Conservation (phyloP, 2,797 vertebrate genomes). For the Halcyon chelicuti region DNA sequence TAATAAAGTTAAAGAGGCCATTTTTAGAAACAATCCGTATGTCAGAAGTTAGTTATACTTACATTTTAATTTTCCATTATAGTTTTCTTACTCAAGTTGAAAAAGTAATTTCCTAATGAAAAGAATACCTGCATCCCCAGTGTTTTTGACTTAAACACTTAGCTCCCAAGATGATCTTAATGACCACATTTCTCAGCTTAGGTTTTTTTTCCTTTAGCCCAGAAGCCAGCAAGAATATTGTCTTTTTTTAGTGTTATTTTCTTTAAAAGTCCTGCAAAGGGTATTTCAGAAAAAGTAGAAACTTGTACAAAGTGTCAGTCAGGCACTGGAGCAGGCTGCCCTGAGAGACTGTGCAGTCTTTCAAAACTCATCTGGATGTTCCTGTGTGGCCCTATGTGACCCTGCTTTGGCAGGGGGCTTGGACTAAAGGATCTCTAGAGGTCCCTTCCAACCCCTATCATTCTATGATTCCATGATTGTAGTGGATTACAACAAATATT, state of each 20-base stretch:
- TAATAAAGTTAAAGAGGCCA: not conserved
- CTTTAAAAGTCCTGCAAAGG: not conserved
- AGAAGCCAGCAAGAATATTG: not conserved
- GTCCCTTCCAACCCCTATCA: too few species aligned
- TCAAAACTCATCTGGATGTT: too few species aligned
- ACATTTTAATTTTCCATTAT: not conserved
- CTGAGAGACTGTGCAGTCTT: too few species aligned
- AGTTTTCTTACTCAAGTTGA: not conserved
- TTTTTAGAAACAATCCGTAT: not conserved
- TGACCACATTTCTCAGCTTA: accelerated
- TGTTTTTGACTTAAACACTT: not conserved
- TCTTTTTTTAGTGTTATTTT: not conserved
- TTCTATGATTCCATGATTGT: not conserved
- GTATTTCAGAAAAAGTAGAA: not conserved
- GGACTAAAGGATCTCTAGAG: too few species aligned
- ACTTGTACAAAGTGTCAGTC: not conserved
- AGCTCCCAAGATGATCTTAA: not conserved
- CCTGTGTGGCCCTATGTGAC: too few species aligned
- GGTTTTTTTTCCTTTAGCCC: not conserved
- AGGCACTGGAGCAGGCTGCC: too few species aligned
- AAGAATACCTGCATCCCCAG: not conserved
- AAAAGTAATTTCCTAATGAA: not conserved
- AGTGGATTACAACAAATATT: not conserved
- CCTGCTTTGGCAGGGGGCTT: too few species aligned
- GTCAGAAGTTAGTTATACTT: not conserved